Percentiles rank a stretch among this genome's conserved stretches.
These are phyloP conservation scores for Melanotaenia maccullochi DNA, from an alignment of 2,797 vertebrate genomes.

Conservation along the genomic window DNA sequence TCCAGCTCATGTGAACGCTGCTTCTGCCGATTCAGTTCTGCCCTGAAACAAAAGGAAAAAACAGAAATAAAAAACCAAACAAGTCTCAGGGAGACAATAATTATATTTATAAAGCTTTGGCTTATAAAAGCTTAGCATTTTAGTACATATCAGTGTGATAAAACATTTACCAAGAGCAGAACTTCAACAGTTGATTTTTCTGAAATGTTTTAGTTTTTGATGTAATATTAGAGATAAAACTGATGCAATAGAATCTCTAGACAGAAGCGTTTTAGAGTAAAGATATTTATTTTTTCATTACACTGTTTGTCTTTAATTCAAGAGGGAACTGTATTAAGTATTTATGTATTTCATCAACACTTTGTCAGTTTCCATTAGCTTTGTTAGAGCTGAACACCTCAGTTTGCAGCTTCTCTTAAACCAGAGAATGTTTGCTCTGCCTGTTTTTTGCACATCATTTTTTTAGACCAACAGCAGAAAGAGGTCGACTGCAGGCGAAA, in stretches of 20 bases:
- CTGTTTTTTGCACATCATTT: slow-evolving; percentile 11
- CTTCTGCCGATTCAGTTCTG: slow-evolving; percentile 90
- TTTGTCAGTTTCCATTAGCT: slow-evolving; percentile 5
- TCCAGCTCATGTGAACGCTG: slow-evolving; percentile 87
- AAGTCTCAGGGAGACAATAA: slow-evolving; percentile 5
- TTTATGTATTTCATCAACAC: slow-evolving; percentile 7
- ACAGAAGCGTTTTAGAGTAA: background rate
- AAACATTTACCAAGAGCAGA: slow-evolving; percentile 23
- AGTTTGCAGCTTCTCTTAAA: slow-evolving; percentile 16
- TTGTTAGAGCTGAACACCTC: background rate
- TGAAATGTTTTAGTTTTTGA: slow-evolving; percentile 27
- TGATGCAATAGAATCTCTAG: slow-evolving; percentile 17
- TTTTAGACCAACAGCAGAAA: slow-evolving; percentile 7
- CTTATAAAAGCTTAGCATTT: slow-evolving; percentile 25
- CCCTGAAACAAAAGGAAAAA: slow-evolving; percentile 77
- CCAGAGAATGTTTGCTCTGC: background rate
- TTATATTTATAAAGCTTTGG: slow-evolving; percentile 14
- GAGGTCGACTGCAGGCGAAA: background rate
- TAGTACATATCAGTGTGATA: slow-evolving; percentile 5
- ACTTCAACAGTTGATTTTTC: slow-evolving; percentile 39
- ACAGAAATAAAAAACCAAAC: background rate
- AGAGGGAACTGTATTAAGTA: slow-evolving; percentile 15
- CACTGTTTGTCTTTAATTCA: slow-evolving; percentile 10
- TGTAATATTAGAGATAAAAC: slow-evolving; percentile 27
- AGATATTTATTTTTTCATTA: slow-evolving; percentile 10